phyloP scores from a whole-genome alignment of 2,113 vertebrate genomes.

The Oriolus oriolus region DNA sequence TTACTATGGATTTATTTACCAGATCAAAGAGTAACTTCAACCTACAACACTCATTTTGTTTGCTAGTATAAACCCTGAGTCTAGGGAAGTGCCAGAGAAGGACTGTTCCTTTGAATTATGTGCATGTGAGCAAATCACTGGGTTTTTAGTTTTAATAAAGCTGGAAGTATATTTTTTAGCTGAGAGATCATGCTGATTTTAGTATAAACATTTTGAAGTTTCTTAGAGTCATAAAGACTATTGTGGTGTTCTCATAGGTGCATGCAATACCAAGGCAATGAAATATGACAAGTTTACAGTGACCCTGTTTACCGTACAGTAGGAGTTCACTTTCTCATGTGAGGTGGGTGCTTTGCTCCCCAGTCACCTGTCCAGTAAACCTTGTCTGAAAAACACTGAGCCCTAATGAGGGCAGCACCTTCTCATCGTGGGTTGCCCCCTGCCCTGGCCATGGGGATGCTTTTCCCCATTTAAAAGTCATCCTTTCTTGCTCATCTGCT shows the following conservation, averaged over 20 bases:
- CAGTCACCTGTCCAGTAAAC: background rate
- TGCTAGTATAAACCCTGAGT: slow-evolving; percentile 44
- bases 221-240: background rate
- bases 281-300: background rate
- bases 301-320: background rate
- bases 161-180: background rate
- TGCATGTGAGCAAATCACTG: slow-evolving; percentile 26
- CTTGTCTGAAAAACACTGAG: background rate
- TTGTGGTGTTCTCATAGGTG: background rate
- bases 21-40: slow-evolving; percentile 68
- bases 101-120: slow-evolving; percentile 58
- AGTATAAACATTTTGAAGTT: background rate
- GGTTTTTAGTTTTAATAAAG: background rate
- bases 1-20: slow-evolving; percentile 65
- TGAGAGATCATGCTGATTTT: background rate
- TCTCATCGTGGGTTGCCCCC: background rate
- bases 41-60: slow-evolving; percentile 48
- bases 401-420: background rate
- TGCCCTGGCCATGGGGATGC: background rate
- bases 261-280: background rate
- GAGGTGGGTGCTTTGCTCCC: background rate
- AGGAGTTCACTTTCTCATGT: background rate
- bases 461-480: background rate
- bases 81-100: slow-evolving; percentile 42
- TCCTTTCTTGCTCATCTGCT: background rate